phyloP scores from a whole-genome alignment of 2,113 vertebrate genomes.

The Perca flavescens region DNA sequence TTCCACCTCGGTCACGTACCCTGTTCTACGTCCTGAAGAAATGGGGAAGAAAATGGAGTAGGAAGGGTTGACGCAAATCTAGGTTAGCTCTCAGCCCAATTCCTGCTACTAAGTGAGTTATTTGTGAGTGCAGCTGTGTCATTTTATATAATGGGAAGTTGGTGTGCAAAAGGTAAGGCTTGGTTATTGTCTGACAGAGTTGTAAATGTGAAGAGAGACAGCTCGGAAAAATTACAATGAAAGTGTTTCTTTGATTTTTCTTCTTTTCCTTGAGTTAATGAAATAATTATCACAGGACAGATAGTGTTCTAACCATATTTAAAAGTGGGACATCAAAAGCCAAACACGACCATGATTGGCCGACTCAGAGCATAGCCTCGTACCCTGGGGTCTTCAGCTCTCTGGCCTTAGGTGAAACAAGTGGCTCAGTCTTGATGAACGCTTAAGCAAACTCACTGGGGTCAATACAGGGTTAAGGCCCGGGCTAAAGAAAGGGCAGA shows the following conservation, averaged over 20 bases:
- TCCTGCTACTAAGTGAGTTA: slow-evolving; percentile 59
- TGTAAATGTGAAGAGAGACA: slow-evolving; percentile 31
- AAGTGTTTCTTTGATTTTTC: slow-evolving; percentile 16
- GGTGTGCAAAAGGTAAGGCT: slow-evolving; percentile 32
- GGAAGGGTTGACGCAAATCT: slow-evolving; percentile 51
- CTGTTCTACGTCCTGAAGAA: slow-evolving; percentile 24
- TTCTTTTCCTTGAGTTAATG: slow-evolving; percentile 21
- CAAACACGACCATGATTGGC: slow-evolving; percentile 12
- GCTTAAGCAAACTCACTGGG: slow-evolving; percentile 43
- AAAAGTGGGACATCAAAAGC: slow-evolving; percentile 14
- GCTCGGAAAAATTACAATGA: slow-evolving; percentile 4
- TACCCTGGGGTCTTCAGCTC: slow-evolving; percentile 35
- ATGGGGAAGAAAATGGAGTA: neutral
- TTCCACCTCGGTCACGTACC: slow-evolving; percentile 50
- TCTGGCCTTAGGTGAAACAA: slow-evolving; percentile 45
- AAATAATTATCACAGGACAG: neutral
- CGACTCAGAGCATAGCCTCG: neutral
- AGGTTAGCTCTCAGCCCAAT: slow-evolving; percentile 59
- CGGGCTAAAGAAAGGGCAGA: slow-evolving; percentile 38
- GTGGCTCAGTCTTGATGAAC: slow-evolving; percentile 49
- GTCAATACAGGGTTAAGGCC: slow-evolving; percentile 54
- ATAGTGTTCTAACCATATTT: neutral
- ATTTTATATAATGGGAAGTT: slow-evolving; percentile 69
- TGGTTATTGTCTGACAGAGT: slow-evolving; percentile 40
- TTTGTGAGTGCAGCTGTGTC: slow-evolving; percentile 69